Base-by-base conservation (phyloP, 2,113 vertebrate genomes). In the Syrmaticus mikado region DNA sequence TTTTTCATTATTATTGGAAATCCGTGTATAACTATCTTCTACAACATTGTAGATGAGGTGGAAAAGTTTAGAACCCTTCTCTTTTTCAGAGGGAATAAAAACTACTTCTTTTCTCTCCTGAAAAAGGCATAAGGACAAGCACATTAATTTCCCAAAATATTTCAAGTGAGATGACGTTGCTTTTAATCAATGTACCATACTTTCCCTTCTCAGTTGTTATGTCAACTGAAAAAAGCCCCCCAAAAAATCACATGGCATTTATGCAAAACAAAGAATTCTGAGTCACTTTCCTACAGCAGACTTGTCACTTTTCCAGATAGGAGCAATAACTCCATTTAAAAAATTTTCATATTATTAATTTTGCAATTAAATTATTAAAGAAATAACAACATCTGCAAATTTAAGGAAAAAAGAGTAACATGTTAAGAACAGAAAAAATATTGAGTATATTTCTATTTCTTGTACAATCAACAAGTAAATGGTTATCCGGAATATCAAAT, bases 71-170 rank as follows among this genome's bases (percentile, higher is more conserved):
- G 95, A 97, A 9, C 84, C 78, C 98, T 98, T 99, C 96, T 99
- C 99, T 50, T 97, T 97, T 97, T 98, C 98, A 88, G 98, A 98
- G 2, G 99, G 99, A 70, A 96, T 96, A 84, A 99, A 99, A 90
- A 98, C 82, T 17, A 96, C 97, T 97, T 98, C 98, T 82, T 97
- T 96, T 67, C 87, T 95, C 97, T 98, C 95, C 96, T 95, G 95
- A 96, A 97, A 94, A 92, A 96, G 46, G 8, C 10, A 92, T 95
- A 93, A 55, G 66, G 3, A n/a, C 1, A 91, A 88, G 22, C 32
- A 90, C 66, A 21, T 82, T 90, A 7, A 93, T 43, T 71, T 41
- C 10, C 32, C 34, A 61, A 53, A 16, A 38, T 17, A 83, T 77
- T 78, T 68, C 38, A 82, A 82, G 58, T 38, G 87, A 89, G 71